Evolutionary conservation across 2,113 vertebrate species (phyloP), one percentile per base, ranked within the genome.

Genomic region (Elachura formosa): DNA sequence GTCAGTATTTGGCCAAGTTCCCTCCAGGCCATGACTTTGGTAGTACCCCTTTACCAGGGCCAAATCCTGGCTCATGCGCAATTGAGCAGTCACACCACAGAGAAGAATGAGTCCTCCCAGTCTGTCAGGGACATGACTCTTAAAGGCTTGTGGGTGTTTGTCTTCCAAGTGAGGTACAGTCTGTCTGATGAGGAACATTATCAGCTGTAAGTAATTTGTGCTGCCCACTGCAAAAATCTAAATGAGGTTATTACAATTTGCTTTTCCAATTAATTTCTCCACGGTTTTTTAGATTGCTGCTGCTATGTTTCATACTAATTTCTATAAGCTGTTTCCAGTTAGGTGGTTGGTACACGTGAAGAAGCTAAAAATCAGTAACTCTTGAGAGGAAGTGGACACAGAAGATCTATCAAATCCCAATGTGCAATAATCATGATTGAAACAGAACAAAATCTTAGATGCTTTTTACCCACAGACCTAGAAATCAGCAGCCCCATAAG

Each of bases 191-290:
- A 87, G 45, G 22, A 69, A 48, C 33, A 10, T 72, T 58, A 74
- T 28, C 66, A 55, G 52, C 55, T 83, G 21, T 29, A 91, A 87
- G 66, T 24, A 64, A 72, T 73, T 73, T 61, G 22, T 91, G 82
- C 81, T 79, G 36, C n/a, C 54, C 3, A 0, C 36, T 68, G 46
- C 81, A 87, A 89, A 87, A 93, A 40, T 59, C 67, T 69, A n/a
- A 69, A 93, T 77, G 54, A 81, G 41, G 56, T 58, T 61, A 93
- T 74, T 77, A 38, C 33, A 81, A 33, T 58, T 89, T 8, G 7
- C 34, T 69, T 87, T 81, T 74, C 48, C 36, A 84, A 84, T 84
- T 91, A 91, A 74, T 93, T 84, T 66, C 41, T 81, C 49, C 59
- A 13, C 49, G 34, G 1, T 13, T 67, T 46, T 84, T 71, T 33